These are phyloP conservation scores for Acanthopagrus latus DNA, from an alignment of 2,797 vertebrate species.

Conservation along the genomic window DNA sequence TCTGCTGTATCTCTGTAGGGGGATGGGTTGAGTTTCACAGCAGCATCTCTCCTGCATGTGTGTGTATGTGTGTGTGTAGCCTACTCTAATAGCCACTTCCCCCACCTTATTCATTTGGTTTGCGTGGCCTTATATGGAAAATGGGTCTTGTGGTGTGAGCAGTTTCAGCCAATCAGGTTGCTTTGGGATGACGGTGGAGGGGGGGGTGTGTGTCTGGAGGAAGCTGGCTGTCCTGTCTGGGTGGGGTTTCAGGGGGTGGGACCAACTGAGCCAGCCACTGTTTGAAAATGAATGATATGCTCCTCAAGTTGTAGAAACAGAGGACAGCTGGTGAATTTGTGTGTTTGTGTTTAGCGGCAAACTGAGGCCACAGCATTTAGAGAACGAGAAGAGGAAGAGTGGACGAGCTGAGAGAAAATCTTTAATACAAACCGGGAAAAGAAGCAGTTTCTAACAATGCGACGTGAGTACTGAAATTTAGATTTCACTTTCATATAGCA, in stretches of 20 bases:
- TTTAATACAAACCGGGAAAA: background rate
- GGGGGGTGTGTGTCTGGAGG: conserved; percentile 26
- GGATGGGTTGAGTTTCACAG: conserved; percentile 39
- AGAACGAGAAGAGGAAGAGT: background rate
- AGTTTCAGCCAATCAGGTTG: conserved; percentile 77
- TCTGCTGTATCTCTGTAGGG: background rate
- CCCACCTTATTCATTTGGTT: conserved; percentile 54
- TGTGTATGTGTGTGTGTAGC: conserved; percentile 13
- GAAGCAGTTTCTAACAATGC: conserved; percentile 70
- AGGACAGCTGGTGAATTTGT: conserved; percentile 25
- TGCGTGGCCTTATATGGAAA: conserved; percentile 77
- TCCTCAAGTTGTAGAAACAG: conserved; percentile 59
- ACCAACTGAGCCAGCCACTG: conserved; percentile 58
- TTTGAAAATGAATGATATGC: conserved; percentile 85
- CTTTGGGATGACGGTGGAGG: background rate
- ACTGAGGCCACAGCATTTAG: conserved; percentile 11
- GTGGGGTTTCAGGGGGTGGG: conserved; percentile 74
- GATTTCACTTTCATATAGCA: background rate
- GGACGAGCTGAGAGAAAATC: background rate
- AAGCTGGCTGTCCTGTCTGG: conserved; percentile 46
- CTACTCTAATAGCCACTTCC: conserved; percentile 13
- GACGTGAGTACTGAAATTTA: conserved; percentile 76
- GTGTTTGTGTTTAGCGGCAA: conserved; percentile 23
- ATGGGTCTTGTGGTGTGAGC: conserved; percentile 85
- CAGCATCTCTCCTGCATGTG: conserved; percentile 42